Percentiles rank a stretch among this genome's conserved stretches.
These are phyloP conservation scores for Tetragonula clypearis DNA, from an alignment of 1,140 invertebrate genomes.

Conservation along the genomic window DNA sequence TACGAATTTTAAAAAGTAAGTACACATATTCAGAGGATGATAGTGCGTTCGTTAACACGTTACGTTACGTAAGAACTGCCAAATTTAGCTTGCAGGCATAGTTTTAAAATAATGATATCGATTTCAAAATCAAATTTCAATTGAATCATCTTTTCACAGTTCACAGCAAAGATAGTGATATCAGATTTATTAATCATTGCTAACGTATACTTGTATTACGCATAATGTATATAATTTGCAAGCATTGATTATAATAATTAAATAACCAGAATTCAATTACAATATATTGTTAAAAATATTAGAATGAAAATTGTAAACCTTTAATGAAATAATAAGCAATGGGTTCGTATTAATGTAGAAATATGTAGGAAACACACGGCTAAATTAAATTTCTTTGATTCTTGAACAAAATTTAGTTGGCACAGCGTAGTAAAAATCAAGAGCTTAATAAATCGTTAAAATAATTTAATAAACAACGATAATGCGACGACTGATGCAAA, in stretches of 20 bases:
- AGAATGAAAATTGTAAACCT: background rate
- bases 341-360: background rate
- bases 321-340: background rate
- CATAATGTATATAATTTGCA: background rate
- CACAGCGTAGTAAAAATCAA: background rate
- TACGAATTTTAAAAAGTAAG: slow-evolving; percentile 40
- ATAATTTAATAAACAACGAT: background rate
- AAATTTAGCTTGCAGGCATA: slow-evolving; percentile 79
- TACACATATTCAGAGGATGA: slow-evolving; percentile 50
- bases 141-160: background rate
- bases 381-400: background rate
- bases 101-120: slow-evolving; percentile 78
- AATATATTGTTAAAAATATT: background rate
- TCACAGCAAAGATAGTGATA: background rate
- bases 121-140: slow-evolving; percentile 75
- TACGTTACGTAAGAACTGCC: slow-evolving; percentile 73
- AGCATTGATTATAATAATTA: background rate
- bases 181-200: background rate
- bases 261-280: background rate
- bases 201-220: background rate
- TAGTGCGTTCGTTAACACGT: slow-evolving; percentile 60
- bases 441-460: too few relatives aligned
- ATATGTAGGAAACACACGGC: too few relatives aligned
- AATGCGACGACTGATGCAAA: background rate
- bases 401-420: background rate